These are phyloP conservation scores for Spermophilus dauricus DNA, from an alignment of 2,113 vertebrate genomes.

Conservation along the genomic window DNA sequence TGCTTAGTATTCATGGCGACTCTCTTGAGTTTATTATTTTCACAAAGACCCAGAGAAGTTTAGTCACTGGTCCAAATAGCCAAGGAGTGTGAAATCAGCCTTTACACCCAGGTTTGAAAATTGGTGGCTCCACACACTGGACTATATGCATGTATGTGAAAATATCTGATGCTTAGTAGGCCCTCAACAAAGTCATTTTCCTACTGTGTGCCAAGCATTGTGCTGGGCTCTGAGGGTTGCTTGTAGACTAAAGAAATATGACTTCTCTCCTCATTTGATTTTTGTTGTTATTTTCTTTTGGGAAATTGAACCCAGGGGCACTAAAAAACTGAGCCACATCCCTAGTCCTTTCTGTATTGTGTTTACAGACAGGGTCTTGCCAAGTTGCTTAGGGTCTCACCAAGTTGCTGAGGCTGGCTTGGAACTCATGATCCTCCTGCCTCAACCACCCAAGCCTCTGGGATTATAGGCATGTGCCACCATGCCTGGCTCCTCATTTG, in stretches of 20 bases:
- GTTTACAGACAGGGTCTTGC: too few relatives aligned
- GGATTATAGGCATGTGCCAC: too few relatives aligned
- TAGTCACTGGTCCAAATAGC: background rate
- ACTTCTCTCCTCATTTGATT: background rate
- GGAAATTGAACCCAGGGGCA: too few relatives aligned
- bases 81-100: background rate
- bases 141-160: background rate
- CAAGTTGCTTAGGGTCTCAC: too few relatives aligned
- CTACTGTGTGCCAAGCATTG: background rate
- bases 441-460: too few relatives aligned
- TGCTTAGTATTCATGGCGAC: too few relatives aligned
- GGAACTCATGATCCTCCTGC: too few relatives aligned
- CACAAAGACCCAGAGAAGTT: background rate
- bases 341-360: too few relatives aligned
- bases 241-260: rapidly evolving
- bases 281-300: too few relatives aligned
- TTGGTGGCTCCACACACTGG: background rate
- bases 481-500: background rate
- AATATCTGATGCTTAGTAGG: too few relatives aligned
- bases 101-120: background rate
- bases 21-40: background rate
- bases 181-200: background rate
- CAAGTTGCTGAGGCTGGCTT: too few relatives aligned
- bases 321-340: too few relatives aligned
- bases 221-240: background rate